Conservation (phyloP, 2,888 invertebrate genomes). For the Diloba caeruleocephala region DNA sequence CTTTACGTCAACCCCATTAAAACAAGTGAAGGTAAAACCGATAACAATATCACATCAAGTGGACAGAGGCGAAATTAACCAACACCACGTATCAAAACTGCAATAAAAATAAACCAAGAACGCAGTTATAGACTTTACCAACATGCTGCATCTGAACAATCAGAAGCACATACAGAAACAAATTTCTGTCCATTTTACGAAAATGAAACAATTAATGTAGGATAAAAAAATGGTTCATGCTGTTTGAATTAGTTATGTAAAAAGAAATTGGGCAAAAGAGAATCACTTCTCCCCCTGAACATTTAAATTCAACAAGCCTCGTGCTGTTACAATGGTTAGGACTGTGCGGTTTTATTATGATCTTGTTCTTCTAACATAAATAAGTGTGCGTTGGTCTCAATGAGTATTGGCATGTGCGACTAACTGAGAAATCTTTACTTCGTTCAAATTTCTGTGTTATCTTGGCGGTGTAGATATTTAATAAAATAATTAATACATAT, state of each 20-base stretch:
- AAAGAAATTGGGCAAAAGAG: constrained; percentile 26
- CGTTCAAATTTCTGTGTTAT: too few species aligned
- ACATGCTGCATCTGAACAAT: constrained; percentile 41
- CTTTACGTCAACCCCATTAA: constrained; percentile 46
- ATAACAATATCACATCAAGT: constrained; percentile 20
- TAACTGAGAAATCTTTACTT: too few species aligned
- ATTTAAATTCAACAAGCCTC: constrained; percentile 16
- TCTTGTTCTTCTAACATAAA: constrained; percentile 12
- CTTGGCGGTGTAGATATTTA: too few species aligned
- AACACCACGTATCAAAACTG: constrained; percentile 36
- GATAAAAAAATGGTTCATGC: constrained; percentile 42
- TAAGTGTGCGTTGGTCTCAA: constrained; percentile 24
- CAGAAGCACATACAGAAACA: constrained; percentile 47
- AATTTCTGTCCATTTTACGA: constrained; percentile 36
- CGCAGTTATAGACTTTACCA: constrained; percentile 15
- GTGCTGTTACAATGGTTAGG: constrained; percentile 35
- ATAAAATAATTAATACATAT: too few species aligned
- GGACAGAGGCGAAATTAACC: constrained; percentile 31
- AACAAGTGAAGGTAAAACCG: constrained; percentile 32
- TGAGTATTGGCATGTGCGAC: constrained; percentile 13
- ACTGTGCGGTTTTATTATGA: constrained; percentile 19
- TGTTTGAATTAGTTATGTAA: constrained; percentile 28
- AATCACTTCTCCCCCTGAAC: constrained; percentile 21
- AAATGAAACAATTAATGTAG: constrained; percentile 38
- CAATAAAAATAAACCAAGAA: constrained; percentile 26